These are phyloP conservation scores for Chelon auratus DNA, from an alignment of 2,797 vertebrate species.

Conservation along the genomic window DNA sequence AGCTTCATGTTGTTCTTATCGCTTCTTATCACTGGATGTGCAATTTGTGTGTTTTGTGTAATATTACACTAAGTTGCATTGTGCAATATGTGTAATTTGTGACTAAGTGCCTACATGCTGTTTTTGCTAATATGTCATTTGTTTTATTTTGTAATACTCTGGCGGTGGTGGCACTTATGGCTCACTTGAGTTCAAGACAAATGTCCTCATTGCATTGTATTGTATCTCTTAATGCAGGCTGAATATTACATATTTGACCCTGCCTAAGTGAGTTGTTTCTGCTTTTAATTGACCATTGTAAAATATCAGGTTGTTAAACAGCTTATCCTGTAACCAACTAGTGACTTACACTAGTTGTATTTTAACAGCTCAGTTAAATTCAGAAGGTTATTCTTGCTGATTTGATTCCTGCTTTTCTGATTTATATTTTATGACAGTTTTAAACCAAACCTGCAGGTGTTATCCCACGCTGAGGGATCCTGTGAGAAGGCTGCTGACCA, in stretches of 20 bases:
- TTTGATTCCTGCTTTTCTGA: background rate
- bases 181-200: too few relatives aligned
- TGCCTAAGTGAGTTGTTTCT: background rate
- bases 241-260: background rate
- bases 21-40: too few relatives aligned
- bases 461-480: background rate
- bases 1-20: too few relatives aligned
- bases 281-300: background rate
- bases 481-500: background rate
- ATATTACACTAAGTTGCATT: too few relatives aligned
- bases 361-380: background rate
- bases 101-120: too few relatives aligned
- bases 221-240: too few relatives aligned
- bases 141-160: too few relatives aligned
- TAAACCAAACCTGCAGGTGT: background rate
- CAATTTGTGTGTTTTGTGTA: too few relatives aligned
- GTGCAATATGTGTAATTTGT: too few relatives aligned
- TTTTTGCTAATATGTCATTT: too few relatives aligned
- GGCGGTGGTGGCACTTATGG: too few relatives aligned
- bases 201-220: too few relatives aligned
- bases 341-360: background rate
- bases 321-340: background rate
- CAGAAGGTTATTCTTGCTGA: background rate
- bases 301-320: background rate
- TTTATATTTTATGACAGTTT: background rate